Conservation (phyloP, 2,888 invertebrate species). For the Spilosoma lubricipeda region DNA sequence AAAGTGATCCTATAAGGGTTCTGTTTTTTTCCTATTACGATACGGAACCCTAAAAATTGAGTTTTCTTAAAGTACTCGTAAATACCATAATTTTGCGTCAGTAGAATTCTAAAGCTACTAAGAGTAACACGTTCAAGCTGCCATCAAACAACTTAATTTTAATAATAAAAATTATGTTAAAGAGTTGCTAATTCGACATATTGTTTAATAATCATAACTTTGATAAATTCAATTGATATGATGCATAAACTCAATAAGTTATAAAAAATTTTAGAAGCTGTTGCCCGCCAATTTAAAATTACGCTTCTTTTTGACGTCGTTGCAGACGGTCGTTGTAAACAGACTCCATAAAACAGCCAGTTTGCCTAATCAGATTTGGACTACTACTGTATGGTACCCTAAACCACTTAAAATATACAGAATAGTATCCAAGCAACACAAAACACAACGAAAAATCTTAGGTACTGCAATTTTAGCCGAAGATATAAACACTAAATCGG, state of each 20-base stretch:
- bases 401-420: background rate
- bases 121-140: background rate
- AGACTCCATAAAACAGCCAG: background rate
- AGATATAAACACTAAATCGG: constrained; percentile 42
- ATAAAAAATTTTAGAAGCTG: background rate
- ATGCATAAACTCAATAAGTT: background rate
- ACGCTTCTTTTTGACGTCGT: background rate
- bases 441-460: constrained; percentile 3
- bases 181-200: background rate
- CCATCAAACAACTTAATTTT: no score
- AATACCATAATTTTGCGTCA: no score
- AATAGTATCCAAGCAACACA: background rate
- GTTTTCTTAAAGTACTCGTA: no score
- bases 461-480: constrained; percentile 1
- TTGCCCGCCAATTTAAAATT: background rate
- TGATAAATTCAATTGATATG: no score
- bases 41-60: no score
- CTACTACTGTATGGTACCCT: background rate
- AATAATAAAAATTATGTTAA: no score
- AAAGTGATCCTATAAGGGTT: no score
- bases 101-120: background rate
- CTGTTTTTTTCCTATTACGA: no score
- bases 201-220: no score
- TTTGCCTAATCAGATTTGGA: background rate
- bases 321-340: background rate